phyloP scores from a whole-genome alignment of 2,888 invertebrate species.

The Gisinianus flammeolus region DNA sequence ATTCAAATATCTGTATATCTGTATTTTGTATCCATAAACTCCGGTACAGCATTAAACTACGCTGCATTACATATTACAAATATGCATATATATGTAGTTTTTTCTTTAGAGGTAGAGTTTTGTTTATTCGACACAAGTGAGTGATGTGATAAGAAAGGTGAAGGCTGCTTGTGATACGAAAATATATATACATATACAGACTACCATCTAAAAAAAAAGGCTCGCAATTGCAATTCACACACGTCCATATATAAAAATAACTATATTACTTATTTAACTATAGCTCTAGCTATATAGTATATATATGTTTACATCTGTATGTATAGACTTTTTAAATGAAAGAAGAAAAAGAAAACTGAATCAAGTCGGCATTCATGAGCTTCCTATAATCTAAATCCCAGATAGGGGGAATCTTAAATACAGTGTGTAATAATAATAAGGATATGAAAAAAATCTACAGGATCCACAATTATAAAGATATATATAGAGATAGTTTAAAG shows the following conservation, averaged over 20 bases:
- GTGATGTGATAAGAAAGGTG: conserved; percentile 17
- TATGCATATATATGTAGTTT: too few species aligned
- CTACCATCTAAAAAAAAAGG: neutral
- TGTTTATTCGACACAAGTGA: too few species aligned
- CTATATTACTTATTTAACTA: neutral
- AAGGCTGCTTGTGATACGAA: conserved; percentile 13
- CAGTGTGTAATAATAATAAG: conserved; percentile 11
- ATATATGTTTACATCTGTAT: too few species aligned
- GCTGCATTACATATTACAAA: too few species aligned
- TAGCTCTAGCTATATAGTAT: too few species aligned
- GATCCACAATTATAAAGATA: neutral
- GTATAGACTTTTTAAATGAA: neutral
- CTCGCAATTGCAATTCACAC: neutral
- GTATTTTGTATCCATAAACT: too few species aligned
- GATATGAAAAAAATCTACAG: conserved; percentile 6
- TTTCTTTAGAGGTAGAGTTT: too few species aligned
- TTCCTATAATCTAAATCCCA: conserved; percentile 19
- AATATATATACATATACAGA: neutral
- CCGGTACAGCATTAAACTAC: too few species aligned
- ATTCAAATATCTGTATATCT: neutral
- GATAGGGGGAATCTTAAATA: conserved; percentile 5
- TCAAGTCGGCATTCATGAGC: conserved; percentile 35
- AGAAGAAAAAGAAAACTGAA: conserved; percentile 10
- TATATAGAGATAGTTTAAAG: neutral
- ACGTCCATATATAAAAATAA: neutral